Base-by-base conservation (phyloP, 1,140 invertebrate species). In the Solenopsis invicta region DNA sequence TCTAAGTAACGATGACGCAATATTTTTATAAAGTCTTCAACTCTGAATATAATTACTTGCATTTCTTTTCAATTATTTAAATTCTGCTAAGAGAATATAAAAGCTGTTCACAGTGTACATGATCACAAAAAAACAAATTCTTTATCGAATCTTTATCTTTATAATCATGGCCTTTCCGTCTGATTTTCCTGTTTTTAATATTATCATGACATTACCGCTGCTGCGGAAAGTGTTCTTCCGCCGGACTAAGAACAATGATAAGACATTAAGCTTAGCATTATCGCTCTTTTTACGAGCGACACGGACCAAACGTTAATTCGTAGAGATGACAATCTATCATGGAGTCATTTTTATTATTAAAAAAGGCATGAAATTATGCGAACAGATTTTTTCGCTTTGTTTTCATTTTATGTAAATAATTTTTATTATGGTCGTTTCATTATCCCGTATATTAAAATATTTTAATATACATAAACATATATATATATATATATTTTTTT, bases 71-170 rank as follows among this genome's bases (percentile, higher is more conserved):
- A 61, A 75, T 62, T 61, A 59, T 61, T 21, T 76, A 77, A 16
- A 10, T 2, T 75, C 1, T n/a, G 37, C 0, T 4, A 76, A 41
- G 21, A 3, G 34, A 3, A 16, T 59, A 0, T 61, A 45, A 77
- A 77, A 41, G 21, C 2, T 37, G 34, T 6, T 61, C 4, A 18
- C 12, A 12, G 21, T 52, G n/a, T 34, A 77, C 34, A 24, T 50
- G n/a, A 4, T 4, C 18, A 29, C 71, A 16, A 34, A 69, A 69
- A n/a, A 34, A 9, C 0, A 18, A 66, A 56, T 64, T 76, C 56
- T 54, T 88, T 90, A 81, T 81, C 85, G 76, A 74, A 29, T 76
- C 56, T 54, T 88, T 90, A 81, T 81, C 85, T 80, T 29, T 29
- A 1, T 29, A 74, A 78, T 66, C 61, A 74, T 75, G 54, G 21